phyloP scores from a whole-genome alignment of 2,888 invertebrate genomes.

The Rotaria socialis region DNA sequence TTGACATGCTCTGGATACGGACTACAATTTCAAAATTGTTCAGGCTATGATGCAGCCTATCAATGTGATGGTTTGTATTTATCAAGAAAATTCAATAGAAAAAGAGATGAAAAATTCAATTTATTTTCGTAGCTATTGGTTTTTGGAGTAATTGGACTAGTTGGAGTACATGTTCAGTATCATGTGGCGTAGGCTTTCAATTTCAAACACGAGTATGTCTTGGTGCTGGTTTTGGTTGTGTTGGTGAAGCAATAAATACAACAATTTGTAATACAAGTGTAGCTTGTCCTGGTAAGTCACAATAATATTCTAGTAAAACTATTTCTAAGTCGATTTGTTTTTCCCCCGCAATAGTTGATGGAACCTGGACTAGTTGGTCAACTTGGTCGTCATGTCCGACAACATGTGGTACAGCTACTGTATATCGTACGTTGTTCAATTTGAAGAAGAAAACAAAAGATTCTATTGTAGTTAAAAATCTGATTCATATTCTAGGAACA shows the following conservation, averaged over 20 bases:
- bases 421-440: not conserved
- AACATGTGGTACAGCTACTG: constrained; percentile 40
- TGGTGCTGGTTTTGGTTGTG: constrained; percentile 28
- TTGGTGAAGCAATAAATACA: not conserved
- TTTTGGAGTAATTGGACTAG: constrained; percentile 35
- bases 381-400: constrained; percentile 35
- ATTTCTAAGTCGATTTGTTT: not conserved
- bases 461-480: not conserved
- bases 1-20: not conserved
- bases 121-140: not conserved
- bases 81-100: not conserved
- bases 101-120: too few species aligned
- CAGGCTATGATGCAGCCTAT: not conserved
- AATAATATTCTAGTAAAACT: not conserved
- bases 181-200: not conserved
- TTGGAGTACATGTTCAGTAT: not conserved
- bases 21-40: not conserved
- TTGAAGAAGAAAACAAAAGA: not conserved
- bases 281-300: not conserved
- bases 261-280: constrained; percentile 3
- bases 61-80: not conserved
- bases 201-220: constrained; percentile 21
- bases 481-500: not conserved
- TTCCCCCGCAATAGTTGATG: constrained; percentile 17
- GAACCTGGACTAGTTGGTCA: constrained; percentile 34